phyloP scores from a whole-genome alignment of 2,888 invertebrate species.

The Horisme vitalbata region DNA sequence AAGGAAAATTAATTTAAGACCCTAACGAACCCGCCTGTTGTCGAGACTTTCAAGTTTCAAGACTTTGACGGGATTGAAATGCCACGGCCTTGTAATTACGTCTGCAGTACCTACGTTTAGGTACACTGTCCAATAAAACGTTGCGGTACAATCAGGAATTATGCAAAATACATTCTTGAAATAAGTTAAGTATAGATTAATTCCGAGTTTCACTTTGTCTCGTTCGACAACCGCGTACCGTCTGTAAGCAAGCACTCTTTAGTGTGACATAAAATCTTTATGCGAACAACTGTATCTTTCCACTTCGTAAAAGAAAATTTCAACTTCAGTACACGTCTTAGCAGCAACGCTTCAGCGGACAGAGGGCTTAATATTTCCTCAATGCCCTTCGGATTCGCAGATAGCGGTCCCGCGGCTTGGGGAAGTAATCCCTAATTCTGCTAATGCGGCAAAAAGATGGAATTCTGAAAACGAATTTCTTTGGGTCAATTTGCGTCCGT shows the following conservation, averaged over 20 bases:
- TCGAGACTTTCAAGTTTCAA: slow-evolving; percentile 50
- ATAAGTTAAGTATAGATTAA: too few species aligned
- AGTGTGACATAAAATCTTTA: too few species aligned
- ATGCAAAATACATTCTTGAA: too few species aligned
- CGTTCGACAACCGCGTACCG: too few species aligned
- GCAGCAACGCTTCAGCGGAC: slow-evolving; percentile 5
- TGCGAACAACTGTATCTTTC: too few species aligned
- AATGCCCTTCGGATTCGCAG: slow-evolving; percentile 11
- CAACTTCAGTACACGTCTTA: neutral
- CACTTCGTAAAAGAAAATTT: too few species aligned
- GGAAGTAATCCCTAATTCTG: slow-evolving; percentile 31
- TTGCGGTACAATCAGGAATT: too few species aligned
- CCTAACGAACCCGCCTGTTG: slow-evolving; percentile 59
- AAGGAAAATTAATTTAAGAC: slow-evolving; percentile 66
- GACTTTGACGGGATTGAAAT: slow-evolving; percentile 56
- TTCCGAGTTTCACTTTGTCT: too few species aligned
- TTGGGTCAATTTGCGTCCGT: slow-evolving; percentile 13
- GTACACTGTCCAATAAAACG: neutral
- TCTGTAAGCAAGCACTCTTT: too few species aligned
- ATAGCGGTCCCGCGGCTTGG: slow-evolving; percentile 17
- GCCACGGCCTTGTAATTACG: slow-evolving; percentile 53
- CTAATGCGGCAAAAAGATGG: slow-evolving; percentile 32
- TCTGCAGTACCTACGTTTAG: slow-evolving; percentile 20
- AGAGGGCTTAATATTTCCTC: slow-evolving; percentile 1
- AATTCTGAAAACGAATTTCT: slow-evolving; percentile 12